These are phyloP conservation scores for Triplophysa dalaica DNA, from an alignment of 2,113 vertebrate genomes.

Conservation along the genomic window DNA sequence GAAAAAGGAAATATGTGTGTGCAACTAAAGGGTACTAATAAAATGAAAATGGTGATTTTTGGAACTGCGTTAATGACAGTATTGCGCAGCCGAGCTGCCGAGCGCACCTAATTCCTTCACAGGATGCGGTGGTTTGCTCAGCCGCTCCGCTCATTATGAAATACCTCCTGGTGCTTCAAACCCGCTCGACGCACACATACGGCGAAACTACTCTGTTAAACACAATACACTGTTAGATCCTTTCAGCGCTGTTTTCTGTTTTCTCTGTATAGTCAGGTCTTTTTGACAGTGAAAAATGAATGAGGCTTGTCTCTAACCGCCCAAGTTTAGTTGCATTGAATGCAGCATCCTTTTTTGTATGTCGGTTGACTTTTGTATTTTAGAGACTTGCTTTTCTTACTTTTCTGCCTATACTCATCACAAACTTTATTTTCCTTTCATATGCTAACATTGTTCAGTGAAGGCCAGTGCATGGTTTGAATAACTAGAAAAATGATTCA, in stretches of 20 bases:
- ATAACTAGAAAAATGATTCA: constrained; percentile 3
- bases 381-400: constrained; percentile 44
- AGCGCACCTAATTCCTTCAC: constrained; percentile 41
- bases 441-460: constrained; percentile 18
- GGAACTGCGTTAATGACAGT: constrained; percentile 46
- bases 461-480: background rate
- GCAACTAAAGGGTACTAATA: constrained; percentile 37
- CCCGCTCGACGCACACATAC: constrained; percentile 32
- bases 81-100: constrained; percentile 34
- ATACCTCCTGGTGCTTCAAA: constrained; percentile 54
- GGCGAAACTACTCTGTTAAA: constrained; percentile 9
- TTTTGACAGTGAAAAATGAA: constrained; percentile 53
- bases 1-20: constrained; percentile 34
- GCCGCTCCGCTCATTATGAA: constrained; percentile 48
- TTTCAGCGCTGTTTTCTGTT: constrained; percentile 15
- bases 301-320: constrained; percentile 31
- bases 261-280: constrained; percentile 7
- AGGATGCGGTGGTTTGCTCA: constrained; percentile 39
- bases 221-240: constrained; percentile 38
- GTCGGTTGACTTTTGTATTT: constrained; percentile 5
- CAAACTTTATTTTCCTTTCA: constrained; percentile 22
- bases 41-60: constrained; percentile 42
- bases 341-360: constrained; percentile 32
- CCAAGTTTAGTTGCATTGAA: constrained; percentile 31
- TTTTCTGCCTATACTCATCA: constrained; percentile 20